phyloP scores from a whole-genome alignment of 2,797 vertebrate species.

The Lepilemur septentrionalis region DNA sequence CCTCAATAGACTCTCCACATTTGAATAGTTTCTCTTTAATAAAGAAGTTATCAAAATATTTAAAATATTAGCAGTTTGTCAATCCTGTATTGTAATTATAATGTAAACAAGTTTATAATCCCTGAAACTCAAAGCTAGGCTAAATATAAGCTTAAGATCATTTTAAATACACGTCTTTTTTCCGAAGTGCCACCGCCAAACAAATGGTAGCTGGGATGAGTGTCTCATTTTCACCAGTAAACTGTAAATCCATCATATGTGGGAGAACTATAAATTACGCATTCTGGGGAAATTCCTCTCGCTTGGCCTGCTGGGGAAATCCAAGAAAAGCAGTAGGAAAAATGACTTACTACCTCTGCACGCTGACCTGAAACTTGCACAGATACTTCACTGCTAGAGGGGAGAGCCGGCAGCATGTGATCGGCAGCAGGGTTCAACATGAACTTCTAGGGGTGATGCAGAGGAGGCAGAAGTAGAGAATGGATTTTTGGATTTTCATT shows the following conservation, averaged over 20 bases:
- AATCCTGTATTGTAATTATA: constrained; percentile 14
- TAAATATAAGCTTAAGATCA: background rate
- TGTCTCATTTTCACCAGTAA: constrained; percentile 10
- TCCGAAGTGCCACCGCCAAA: background rate
- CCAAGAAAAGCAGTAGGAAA: constrained; percentile 68
- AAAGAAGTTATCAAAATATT: constrained; percentile 49
- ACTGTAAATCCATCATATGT: constrained; percentile 58
- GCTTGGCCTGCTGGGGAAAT: background rate
- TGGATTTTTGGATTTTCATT: background rate
- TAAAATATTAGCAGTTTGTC: constrained; percentile 45
- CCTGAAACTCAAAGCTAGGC: constrained; percentile 11
- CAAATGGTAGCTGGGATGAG: constrained; percentile 39
- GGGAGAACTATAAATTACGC: constrained; percentile 45
- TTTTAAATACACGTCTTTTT: constrained; percentile 16
- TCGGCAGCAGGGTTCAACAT: background rate
- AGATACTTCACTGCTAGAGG: background rate
- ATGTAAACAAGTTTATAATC: constrained; percentile 26
- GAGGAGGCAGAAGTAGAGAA: background rate
- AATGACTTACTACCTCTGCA: constrained; percentile 56
- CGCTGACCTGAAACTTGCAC: background rate
- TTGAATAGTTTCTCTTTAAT: background rate
- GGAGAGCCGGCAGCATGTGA: background rate
- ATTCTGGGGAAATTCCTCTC: constrained; percentile 57
- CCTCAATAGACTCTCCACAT: background rate
- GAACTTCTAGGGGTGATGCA: background rate